Conservation (phyloP, 2,888 invertebrate genomes). For the Pharmacophagus antenor region DNA sequence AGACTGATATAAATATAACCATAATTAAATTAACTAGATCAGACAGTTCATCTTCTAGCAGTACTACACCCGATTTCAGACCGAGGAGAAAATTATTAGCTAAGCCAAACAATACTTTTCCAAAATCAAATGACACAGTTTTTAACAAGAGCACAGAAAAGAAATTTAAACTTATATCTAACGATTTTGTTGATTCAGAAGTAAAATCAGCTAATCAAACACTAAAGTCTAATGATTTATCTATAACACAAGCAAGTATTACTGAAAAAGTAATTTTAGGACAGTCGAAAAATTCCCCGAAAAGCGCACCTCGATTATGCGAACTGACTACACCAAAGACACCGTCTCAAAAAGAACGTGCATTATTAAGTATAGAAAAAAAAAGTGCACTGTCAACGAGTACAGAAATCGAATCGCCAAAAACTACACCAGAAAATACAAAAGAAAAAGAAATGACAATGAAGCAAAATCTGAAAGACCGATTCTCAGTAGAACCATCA, state of each 20-base stretch:
- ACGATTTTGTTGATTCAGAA: constrained; percentile 1
- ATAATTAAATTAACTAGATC: constrained; percentile 26
- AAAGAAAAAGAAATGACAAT: background rate
- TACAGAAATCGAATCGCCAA: background rate
- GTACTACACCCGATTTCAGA: constrained; percentile 25
- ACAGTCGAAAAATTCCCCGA: background rate
- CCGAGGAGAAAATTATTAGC: constrained; percentile 19
- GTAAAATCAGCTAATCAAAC: background rate
- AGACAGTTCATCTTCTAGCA: constrained; percentile 27
- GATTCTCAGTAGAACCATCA: constrained; percentile 9
- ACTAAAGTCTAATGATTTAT: background rate
- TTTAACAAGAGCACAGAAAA: background rate
- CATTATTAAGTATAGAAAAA: constrained; percentile 5
- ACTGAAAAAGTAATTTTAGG: background rate
- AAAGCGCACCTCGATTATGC: background rate
- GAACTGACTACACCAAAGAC: constrained; percentile 3
- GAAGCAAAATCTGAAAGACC: constrained; percentile 25
- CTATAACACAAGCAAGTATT: background rate
- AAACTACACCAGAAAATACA: background rate
- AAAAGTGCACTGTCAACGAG: background rate
- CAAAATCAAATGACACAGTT: background rate
- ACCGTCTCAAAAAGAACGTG: constrained; percentile 10
- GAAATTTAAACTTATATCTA: background rate
- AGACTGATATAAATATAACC: constrained; percentile 25
- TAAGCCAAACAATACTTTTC: constrained; percentile 1